phyloP scores from a whole-genome alignment of 2,888 invertebrate genomes.

The Amphipoea oculea region DNA sequence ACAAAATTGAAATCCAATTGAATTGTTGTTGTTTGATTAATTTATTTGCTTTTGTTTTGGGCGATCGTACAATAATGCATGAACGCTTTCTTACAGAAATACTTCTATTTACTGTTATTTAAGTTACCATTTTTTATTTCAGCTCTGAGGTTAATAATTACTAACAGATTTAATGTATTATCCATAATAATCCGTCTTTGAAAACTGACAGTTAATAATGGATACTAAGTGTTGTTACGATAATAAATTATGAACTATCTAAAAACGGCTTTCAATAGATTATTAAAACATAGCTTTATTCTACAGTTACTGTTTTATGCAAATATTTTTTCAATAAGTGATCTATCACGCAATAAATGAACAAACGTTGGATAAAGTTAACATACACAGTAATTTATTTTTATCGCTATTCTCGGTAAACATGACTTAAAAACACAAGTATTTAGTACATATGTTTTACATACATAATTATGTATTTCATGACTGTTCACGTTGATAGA shows the following conservation, averaged over 20 bases:
- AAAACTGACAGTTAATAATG: background rate
- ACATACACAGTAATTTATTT: background rate
- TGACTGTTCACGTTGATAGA: constrained; percentile 26
- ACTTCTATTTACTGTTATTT: no score
- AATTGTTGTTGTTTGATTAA: no score
- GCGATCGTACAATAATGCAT: no score
- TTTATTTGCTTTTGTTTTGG: no score
- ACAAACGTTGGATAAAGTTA: background rate
- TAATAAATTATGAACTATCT: background rate
- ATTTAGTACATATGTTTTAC: no score
- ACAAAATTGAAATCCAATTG: no score
- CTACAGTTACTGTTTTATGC: background rate
- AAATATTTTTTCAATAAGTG: background rate
- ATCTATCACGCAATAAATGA: no score
- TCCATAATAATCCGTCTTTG: background rate
- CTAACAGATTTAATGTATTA: background rate
- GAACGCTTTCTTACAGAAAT: no score
- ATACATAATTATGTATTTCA: background rate
- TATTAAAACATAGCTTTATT: background rate
- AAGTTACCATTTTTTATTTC: no score
- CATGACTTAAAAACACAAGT: background rate
- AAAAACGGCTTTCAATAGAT: background rate
- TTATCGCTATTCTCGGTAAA: background rate
- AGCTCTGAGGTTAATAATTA: no score
- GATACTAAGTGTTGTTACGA: background rate